Evolutionary conservation across 2,113 vertebrate genomes (phyloP), one percentile per base, ranked within the genome.

Genomic region (Muscicapa adusta): DNA sequence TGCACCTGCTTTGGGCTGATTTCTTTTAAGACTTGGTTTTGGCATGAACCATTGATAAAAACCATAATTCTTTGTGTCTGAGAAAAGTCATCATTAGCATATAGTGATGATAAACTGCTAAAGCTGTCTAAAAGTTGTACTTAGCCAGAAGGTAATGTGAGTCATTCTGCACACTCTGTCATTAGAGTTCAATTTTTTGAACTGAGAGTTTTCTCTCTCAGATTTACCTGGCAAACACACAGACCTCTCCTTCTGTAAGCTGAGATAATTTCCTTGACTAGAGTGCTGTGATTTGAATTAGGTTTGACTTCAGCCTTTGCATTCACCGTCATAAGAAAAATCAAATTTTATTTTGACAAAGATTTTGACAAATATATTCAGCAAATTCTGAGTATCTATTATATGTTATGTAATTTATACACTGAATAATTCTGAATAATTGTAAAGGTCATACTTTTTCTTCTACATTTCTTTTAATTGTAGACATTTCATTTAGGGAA

Each of bases 1-100:
- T 93, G 98, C 98, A 98, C 98, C 98, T 98, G 98, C 98, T 98
- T 88, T 94, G 75, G 71, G 81, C 89, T 95, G 95, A 91, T 95
- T 97, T 97, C 95, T 97, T 94, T 91, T 92, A 94, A 96, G 60
- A 87, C 67, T 81, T 88, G 86, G 71, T 74, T 92, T 96, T 93
- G 96, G 83, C 82, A 93, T 92, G 94, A 96, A 58, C 88, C 96
- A 95, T 95, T 98, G 94, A 95, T 93, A 76, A 96, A 96, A 94
- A 84, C 8, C 34, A 56, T 96, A 78, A 88, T 94, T 94, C 84
- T 93, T 93, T 91, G 76, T 88, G 85, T 95, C 95, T 70, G 77
- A 94, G 92, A 94, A 93, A 97, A 96, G 91, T 95, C 93, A 96
- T 93, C 70, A 81, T 82, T 91, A 91, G 80, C 80, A 57, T 93